These are phyloP conservation scores for Tyrophagus putrescentiae DNA, from an alignment of 1,140 invertebrate genomes.

Conservation along the genomic window DNA sequence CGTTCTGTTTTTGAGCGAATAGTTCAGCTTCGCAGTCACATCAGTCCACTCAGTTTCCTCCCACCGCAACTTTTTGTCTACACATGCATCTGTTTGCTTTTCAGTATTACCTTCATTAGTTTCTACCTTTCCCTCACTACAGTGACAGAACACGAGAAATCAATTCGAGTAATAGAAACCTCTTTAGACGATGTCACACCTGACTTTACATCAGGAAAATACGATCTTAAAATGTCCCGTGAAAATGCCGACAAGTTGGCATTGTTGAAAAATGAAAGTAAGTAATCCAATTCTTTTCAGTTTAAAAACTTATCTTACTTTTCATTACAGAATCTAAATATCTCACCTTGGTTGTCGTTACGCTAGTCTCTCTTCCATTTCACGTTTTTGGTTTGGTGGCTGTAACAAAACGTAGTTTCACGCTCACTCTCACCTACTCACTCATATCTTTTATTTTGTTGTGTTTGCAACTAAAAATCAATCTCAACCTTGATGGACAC, in stretches of 20 bases:
- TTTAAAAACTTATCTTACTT: background rate
- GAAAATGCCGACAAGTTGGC: background rate
- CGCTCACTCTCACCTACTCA: background rate
- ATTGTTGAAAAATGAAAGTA: background rate
- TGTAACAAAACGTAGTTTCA: slow-evolving; percentile 1
- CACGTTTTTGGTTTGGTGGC: slow-evolving; percentile 8
- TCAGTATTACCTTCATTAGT: background rate
- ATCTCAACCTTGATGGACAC: background rate
- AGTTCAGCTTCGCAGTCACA: too few species aligned
- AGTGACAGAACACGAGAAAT: background rate
- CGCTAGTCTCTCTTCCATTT: slow-evolving; percentile 2
- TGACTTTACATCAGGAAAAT: too few species aligned
- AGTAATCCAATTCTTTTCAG: background rate
- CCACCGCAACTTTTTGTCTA: too few species aligned
- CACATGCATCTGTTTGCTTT: background rate
- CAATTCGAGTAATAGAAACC: background rate
- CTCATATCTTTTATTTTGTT: background rate
- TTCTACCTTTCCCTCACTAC: background rate
- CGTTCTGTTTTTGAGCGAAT: too few species aligned
- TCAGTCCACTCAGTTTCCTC: too few species aligned
- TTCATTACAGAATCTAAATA: slow-evolving; percentile 1
- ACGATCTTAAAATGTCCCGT: too few species aligned
- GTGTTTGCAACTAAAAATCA: background rate
- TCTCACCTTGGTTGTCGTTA: background rate
- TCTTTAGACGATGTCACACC: too few species aligned